These are phyloP conservation scores for Ataeniobius toweri DNA, from an alignment of 2,797 vertebrate species.

Conservation along the genomic window DNA sequence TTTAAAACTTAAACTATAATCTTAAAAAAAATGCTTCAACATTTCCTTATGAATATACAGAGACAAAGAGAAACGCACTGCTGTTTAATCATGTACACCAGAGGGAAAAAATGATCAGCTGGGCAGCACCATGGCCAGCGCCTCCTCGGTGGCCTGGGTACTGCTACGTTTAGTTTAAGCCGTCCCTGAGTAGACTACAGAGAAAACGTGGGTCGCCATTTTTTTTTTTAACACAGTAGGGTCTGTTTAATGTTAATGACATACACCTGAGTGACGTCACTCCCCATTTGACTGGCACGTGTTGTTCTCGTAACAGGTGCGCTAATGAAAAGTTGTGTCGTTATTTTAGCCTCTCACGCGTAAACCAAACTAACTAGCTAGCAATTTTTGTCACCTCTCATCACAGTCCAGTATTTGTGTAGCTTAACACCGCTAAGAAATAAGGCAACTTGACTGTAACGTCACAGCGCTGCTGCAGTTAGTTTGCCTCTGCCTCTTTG, in stretches of 20 bases:
- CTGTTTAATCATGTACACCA: neutral
- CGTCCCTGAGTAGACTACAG: slow-evolving; percentile 5
- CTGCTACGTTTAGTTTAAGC: slow-evolving; percentile 18
- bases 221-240: neutral
- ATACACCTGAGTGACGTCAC: slow-evolving; percentile 52
- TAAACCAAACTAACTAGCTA: neutral
- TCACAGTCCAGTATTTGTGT: neutral
- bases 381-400: neutral
- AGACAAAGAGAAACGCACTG: neutral
- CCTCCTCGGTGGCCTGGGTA: slow-evolving; percentile 8
- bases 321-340: neutral
- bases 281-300: neutral
- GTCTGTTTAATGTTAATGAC: slow-evolving; percentile 23
- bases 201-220: slow-evolving; percentile 10
- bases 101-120: neutral
- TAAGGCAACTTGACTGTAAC: neutral
- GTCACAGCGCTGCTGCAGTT: neutral
- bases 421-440: neutral
- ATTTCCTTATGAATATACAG: neutral
- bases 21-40: neutral
- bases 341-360: neutral
- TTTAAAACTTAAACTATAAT: neutral
- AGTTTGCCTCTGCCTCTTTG: slow-evolving; percentile 23
- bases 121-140: slow-evolving; percentile 72
- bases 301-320: slow-evolving; percentile 28